A percentile compares a stretch with the other conserved stretches of the same genome.
These are phyloP conservation scores for Chionoecetes opilio DNA, from an alignment of 1,140 invertebrate genomes.

Conservation along the genomic window DNA sequence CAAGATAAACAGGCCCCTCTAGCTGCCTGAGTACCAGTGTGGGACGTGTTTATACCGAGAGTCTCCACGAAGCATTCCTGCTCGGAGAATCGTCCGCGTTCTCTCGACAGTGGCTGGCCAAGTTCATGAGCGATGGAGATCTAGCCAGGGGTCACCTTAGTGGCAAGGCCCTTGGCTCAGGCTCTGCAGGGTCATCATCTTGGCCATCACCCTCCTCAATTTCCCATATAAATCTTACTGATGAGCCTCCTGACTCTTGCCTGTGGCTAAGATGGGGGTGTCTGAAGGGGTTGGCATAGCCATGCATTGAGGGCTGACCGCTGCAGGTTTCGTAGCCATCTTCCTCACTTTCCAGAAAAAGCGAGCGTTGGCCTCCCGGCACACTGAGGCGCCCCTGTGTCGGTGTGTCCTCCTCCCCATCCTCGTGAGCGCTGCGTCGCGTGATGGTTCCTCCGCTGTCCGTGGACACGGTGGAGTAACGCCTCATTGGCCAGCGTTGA, in stretches of 20 bases:
- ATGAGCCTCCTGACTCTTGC: constrained; percentile 67
- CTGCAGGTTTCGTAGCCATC: constrained; percentile 66
- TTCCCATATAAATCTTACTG: constrained; percentile 77
- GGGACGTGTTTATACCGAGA: constrained; percentile 57
- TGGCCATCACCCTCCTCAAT: constrained; percentile 73
- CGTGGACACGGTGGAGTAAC: constrained; percentile 79
- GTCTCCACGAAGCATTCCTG: constrained; percentile 54
- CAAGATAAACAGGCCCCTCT: not conserved
- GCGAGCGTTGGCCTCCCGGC: constrained; percentile 69
- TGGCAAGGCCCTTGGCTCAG: constrained; percentile 3
- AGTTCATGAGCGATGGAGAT: constrained; percentile 69
- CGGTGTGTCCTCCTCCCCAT: constrained; percentile 45
- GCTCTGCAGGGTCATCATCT: constrained; percentile 71
- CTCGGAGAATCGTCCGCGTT: constrained; percentile 57
- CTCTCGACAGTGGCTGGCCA: constrained; percentile 52
- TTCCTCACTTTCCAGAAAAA: constrained; percentile 78
- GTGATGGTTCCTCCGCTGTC: constrained; percentile 80
- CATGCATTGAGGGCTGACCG: constrained; percentile 74
- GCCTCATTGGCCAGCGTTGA: constrained; percentile 73
- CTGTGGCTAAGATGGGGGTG: constrained; percentile 59
- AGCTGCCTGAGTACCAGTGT: not conserved
- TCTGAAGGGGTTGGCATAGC: constrained; percentile 80
- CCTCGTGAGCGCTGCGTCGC: constrained; percentile 70
- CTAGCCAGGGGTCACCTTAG: constrained; percentile 68
- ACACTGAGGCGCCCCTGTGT: constrained; percentile 36